Base-by-base conservation (phyloP, 2,888 invertebrate genomes). In the Capitulum mitella region DNA sequence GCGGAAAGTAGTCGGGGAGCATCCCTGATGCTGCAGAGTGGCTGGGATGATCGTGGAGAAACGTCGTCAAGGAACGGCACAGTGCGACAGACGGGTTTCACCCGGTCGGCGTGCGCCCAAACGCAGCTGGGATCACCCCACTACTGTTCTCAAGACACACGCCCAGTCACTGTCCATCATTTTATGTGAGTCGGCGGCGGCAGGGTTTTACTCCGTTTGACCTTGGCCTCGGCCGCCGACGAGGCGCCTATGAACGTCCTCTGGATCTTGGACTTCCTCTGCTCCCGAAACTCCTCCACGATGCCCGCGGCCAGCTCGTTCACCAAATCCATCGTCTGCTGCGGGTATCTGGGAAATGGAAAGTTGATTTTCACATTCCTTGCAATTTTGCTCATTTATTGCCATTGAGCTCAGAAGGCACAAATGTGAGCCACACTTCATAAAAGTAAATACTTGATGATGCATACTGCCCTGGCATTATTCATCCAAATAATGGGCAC, bases 291-390 rank as follows among this genome's bases (percentile, higher is more conserved):
- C 58, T 91, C 90, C 51, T 90, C 89, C 0, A 92, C 91, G 43
- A 94, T 90, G 43, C 92, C 92, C 83, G 90, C 88, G 0, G 93
- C 90, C 3, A 95, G 85, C 83, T 90, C 90, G 0, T 90, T 89
- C 79, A 95, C 90, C 81, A 91, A 86, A 51, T 89, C 87, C 96
- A 95, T 96, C 0, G 94, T 92, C 80, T 91, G 90, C 51, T 89
- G 87, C 0, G 95, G 94, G 86, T 96, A 97, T 82, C 93, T 92
- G n/a, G n/a, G 85, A 51, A n/a, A 10, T 29, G 1, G n/a, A 58
- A n/a, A 16, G 16, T 22, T 14, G 6, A 46, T 46, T 46, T 46
- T 12, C 8, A 6, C 46, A 46, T 46, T 6, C 14, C 46, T 12
- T 14, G 14, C 14, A 6, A 14, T 46, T 46, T 14, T 46, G 10